These are phyloP conservation scores for Rhorus exstirpatorius DNA, from an alignment of 2,888 invertebrate species.

Conservation along the genomic window DNA sequence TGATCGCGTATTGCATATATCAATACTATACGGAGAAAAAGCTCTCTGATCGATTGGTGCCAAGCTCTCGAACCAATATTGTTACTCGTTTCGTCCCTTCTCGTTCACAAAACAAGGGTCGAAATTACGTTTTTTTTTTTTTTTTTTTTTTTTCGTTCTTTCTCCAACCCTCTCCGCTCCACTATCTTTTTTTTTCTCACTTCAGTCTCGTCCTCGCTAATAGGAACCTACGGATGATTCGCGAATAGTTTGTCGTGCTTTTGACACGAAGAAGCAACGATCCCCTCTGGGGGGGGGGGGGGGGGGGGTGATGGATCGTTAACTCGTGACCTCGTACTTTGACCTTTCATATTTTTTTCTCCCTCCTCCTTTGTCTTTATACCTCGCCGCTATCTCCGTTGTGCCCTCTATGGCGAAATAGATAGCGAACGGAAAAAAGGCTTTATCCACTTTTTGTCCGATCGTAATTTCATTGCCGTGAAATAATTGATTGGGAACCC, in stretches of 20 bases:
- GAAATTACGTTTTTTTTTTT: conserved; percentile 4
- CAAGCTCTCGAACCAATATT: conserved; percentile 7
- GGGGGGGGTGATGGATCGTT: conserved; percentile 25
- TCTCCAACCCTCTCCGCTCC: not conserved
- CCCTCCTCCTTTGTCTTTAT: not conserved
- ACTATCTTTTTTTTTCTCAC: conserved; percentile 1
- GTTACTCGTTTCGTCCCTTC: conserved; percentile 32
- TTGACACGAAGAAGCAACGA: conserved; percentile 30
- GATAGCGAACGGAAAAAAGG: not conserved
- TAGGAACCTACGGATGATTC: conserved; percentile 23
- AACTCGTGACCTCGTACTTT: conserved; percentile 44
- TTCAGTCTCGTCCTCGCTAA: conserved; percentile 2
- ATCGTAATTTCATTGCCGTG: not conserved
- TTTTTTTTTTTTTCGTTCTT: not conserved
- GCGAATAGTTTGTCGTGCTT: conserved; percentile 27
- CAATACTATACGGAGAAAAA: not conserved
- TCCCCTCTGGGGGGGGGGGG: conserved; percentile 5
- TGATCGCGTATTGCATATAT: not conserved
- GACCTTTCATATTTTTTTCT: conserved; percentile 20
- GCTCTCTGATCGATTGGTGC: conserved; percentile 42
- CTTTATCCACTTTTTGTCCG: not conserved
- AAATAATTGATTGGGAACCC: conserved; percentile 4
- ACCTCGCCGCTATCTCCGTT: conserved; percentile 6
- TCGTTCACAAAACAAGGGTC: not conserved
- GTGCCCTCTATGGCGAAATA: not conserved